Percentiles rank a stretch among this genome's conserved stretches.
Conservation (phyloP, 2,888 invertebrate species). For the Brachyptera risi region DNA sequence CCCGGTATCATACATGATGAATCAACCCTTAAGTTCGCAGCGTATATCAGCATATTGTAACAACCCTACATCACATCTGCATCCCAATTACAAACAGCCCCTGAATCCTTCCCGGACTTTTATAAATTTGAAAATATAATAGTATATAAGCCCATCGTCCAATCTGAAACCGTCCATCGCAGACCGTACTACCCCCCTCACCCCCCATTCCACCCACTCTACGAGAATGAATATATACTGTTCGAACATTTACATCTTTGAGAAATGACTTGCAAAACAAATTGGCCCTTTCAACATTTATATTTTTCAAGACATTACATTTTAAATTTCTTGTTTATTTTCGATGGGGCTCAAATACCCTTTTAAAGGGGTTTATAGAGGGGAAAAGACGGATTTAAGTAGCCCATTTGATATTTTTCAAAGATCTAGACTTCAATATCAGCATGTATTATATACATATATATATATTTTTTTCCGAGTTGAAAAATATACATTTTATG, state of each 20-base stretch:
- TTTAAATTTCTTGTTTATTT: slow-evolving; percentile 17
- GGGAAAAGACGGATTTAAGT: slow-evolving; percentile 9
- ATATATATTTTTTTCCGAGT: neutral
- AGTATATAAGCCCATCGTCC: neutral
- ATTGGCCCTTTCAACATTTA: slow-evolving; percentile 10
- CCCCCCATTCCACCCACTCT: neutral
- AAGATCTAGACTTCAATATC: slow-evolving; percentile 5
- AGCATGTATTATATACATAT: slow-evolving; percentile 2
- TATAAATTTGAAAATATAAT: neutral
- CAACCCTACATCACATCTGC: slow-evolving; percentile 5
- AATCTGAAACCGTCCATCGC: neutral
- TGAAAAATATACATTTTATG: slow-evolving; percentile 9
- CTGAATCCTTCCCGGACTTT: neutral
- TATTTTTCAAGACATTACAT: slow-evolving; percentile 18
- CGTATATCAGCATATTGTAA: slow-evolving; percentile 14
- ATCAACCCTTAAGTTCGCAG: slow-evolving; percentile 2
- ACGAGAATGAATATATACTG: slow-evolving; percentile 1
- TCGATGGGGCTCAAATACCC: slow-evolving; percentile 12
- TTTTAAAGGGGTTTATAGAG: neutral
- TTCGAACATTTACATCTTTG: slow-evolving; percentile 7
- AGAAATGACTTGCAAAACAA: slow-evolving; percentile 5
- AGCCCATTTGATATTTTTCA: slow-evolving; percentile 12
- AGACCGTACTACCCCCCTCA: no score
- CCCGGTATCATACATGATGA: neutral
- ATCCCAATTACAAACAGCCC: neutral